Conservation (phyloP, 2,888 invertebrate genomes). For the Biston stratarius region DNA sequence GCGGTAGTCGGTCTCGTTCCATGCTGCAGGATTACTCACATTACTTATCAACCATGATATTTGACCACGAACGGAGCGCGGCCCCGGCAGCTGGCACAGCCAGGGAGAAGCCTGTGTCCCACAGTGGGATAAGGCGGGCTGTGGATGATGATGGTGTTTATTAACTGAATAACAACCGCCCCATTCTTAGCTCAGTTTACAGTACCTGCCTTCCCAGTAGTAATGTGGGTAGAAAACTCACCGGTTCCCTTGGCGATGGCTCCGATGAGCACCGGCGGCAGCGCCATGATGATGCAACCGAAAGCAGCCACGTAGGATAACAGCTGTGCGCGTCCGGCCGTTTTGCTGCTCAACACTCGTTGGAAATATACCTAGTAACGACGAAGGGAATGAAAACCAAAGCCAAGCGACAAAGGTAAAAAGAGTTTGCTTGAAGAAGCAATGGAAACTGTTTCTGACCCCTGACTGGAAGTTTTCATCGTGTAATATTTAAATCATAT, state of each 20-base stretch:
- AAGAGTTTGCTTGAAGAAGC: not conserved
- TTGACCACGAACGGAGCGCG: not conserved
- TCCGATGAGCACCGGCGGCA: slow-evolving; percentile 98
- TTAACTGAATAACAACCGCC: no score
- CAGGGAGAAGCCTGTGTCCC: not conserved
- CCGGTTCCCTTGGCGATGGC: slow-evolving; percentile 98
- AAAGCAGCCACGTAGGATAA: slow-evolving; percentile 98
- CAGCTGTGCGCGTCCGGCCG: slow-evolving; percentile 96
- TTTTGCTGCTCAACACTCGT: slow-evolving; percentile 98
- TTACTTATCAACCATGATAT: not conserved
- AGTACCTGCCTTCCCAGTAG: no score
- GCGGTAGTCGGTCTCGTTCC: slow-evolving; percentile 96
- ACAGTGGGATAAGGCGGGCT: not conserved
- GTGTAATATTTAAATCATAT: no score
- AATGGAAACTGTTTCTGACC: no score
- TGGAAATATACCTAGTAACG: slow-evolving; percentile 96
- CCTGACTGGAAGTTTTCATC: no score
- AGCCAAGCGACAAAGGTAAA: not conserved
- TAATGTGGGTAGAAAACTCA: slow-evolving; percentile 65
- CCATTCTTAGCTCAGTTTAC: no score
- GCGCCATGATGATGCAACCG: slow-evolving; percentile 98
- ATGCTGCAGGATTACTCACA: slow-evolving; percentile 87
- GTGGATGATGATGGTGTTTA: not conserved
- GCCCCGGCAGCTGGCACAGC: no score
- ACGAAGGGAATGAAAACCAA: not conserved